Conservation (phyloP, 1,140 invertebrate species). For the Atta colombica region DNA sequence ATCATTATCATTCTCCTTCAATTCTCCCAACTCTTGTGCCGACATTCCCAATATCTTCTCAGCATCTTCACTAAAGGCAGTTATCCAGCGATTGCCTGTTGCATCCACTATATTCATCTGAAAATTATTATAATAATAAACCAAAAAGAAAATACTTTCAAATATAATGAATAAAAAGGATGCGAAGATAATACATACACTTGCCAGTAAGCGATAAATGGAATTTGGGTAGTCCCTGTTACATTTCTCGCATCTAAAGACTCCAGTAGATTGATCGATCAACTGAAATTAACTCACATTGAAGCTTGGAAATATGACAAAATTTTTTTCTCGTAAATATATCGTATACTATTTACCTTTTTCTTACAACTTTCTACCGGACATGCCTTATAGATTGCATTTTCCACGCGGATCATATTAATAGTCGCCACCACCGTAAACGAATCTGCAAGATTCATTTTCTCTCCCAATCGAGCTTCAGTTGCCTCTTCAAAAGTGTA, state of each 20-base stretch:
- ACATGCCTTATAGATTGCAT: constrained; percentile 96
- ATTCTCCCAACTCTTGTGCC: constrained; percentile 92
- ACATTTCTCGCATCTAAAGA: constrained; percentile 98
- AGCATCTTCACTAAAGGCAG: constrained; percentile 95
- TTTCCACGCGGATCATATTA: constrained; percentile 91
- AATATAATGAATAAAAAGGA: neutral
- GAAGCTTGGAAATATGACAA: neutral
- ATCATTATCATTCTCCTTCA: constrained; percentile 89
- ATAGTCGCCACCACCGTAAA: constrained; percentile 91
- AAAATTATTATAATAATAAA: constrained; percentile 74
- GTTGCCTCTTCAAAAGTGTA: constrained; percentile 92
- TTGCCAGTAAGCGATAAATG: constrained; percentile 94
- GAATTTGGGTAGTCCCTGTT: constrained; percentile 93
- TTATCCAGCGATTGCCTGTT: constrained; percentile 94
- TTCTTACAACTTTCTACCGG: constrained; percentile 96
- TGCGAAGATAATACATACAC: constrained; percentile 88
- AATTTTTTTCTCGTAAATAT: constrained; percentile 1
- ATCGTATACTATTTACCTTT: constrained; percentile 88
- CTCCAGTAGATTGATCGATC: constrained; percentile 94
- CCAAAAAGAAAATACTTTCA: constrained; percentile 2
- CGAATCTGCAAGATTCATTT: constrained; percentile 92
- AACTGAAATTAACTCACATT: constrained; percentile 84
- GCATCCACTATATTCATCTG: constrained; percentile 94
- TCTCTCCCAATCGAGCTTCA: constrained; percentile 88
- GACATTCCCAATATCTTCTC: constrained; percentile 92